Base-by-base conservation (phyloP, 2,888 invertebrate genomes). In the Gerris lacustris region DNA sequence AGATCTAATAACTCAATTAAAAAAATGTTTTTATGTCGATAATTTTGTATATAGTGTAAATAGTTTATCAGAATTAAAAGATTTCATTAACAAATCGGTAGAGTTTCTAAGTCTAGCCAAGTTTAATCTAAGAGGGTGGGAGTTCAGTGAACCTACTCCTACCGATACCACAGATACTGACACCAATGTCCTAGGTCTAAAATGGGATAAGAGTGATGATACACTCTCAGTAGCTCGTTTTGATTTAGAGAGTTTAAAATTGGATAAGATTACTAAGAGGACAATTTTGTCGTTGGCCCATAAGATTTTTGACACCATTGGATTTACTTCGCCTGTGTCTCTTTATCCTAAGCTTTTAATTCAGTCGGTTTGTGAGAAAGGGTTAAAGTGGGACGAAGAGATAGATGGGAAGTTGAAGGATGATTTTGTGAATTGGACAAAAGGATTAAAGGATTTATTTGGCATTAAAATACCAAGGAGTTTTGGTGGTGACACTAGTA, bases 21-120 rank as follows among this genome's bases (percentile, higher is more conserved):
- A n/a, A 45, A 9, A n/a, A 2, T n/a, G 67, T 18, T 72, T 71
- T 66, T 72, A 68, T 64, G 71, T 72, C n/a, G 72, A 72, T 18
- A 72, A 67, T 45, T 67, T 55, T 17, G 44, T 72, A 0, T 67
- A 45, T 18, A 69, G 69, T 67, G 44, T 72, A 4, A 66, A 71
- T 15, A 45, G 9, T 45, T 63, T 15, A 63, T 6, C 5, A 17
- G 72, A 72, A 17, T 31, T 66, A 5, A n/a, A 11, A 44, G n/a
- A 69, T 44, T 71, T 71, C 44, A 64, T 64, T 64, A 17, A 15
- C 6, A 6, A 6, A 6, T 6, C 64, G 7, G 6, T 6, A 6
- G 31, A 64, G n/a, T 6, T 15, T 47, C 6, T 47, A 11, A 15
- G 6, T 6, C 9, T 11, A 64, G 31, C 6, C 64, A 64, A 11